Base-by-base conservation (phyloP, 2,797 vertebrate species). In the Lacerta bilineata region DNA sequence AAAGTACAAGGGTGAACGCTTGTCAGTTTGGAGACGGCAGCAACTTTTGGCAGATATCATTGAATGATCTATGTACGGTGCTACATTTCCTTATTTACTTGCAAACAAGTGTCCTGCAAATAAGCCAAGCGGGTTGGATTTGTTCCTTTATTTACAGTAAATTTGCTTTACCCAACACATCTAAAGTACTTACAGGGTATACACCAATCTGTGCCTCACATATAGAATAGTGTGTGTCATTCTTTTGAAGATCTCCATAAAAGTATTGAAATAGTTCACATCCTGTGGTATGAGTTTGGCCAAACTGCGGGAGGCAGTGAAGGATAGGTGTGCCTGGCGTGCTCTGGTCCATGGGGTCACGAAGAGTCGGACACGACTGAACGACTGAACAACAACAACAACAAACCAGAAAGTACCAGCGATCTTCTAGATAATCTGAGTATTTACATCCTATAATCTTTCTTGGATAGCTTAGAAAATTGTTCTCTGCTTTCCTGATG, bases 81-180 rank as follows among this genome's bases (percentile, higher is more conserved):
- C 72, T 64, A 64, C 46, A 41, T 64, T 69, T 80, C 55, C 41
- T 29, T 79, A 64, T 71, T 80, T 74, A 66, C 64, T 69, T 71
- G 36, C 33, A 76, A 82, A 33, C 66, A 13, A 79, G 20, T 46
- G 15, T 43, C 41, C n/a, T 64, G 78, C 68, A 83, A 87, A 79
- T 79, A 83, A 83, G 41, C 29, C 29, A 78, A 83, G 33, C 55
- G 27, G 46, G 3, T 74, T 25, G 46, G 18, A 79, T 29, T 59
- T 39, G 50, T 41, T 74, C 39, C 10, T 8, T 78, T 74, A 66
- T 84, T 87, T 66, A 84, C 55, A 50, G 85, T 74, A 87, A 66
- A 87, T 46, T 36, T 84, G 77, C 29, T 89, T 81, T 66, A 20
- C 25, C 68, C 76, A n/a, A 66, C 10, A 80, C 25, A 78, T 7